Evolutionary conservation across 2,888 invertebrate species (phyloP).

Genomic region (Mongoloraphidia duomilia): DNA sequence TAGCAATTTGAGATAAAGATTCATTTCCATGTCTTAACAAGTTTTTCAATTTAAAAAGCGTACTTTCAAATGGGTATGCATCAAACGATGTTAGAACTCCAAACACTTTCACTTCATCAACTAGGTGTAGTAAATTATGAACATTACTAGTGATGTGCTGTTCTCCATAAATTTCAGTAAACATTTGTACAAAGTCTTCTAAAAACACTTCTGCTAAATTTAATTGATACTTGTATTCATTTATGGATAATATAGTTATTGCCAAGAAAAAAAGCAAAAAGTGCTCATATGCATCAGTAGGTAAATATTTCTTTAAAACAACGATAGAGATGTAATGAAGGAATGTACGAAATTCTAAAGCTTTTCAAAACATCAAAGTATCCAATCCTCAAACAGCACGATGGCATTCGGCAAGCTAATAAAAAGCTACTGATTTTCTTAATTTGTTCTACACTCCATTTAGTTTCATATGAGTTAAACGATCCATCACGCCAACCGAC

Average conservation of each 20-base stretch:
- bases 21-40: conserved; percentile 12
- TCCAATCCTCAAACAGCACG: too few species aligned
- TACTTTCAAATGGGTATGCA: conserved; percentile 24
- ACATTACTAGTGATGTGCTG: conserved; percentile 23
- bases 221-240: conserved; percentile 8
- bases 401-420: too few species aligned
- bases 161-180: conserved; percentile 20
- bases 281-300: conserved; percentile 10
- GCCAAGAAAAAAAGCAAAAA: conserved; percentile 11
- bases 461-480: too few species aligned
- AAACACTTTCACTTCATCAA: conserved; percentile 20
- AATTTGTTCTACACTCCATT: too few species aligned
- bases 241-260: conserved; percentile 10
- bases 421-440: too few species aligned
- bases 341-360: too few species aligned
- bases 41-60: conserved; percentile 17
- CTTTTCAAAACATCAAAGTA: too few species aligned
- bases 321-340: conserved; percentile 8
- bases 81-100: conserved; percentile 21
- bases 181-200: conserved; percentile 13
- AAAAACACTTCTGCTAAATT: conserved; percentile 13
- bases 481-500: too few species aligned
- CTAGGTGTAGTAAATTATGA: conserved; percentile 23
- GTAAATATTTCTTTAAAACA: conserved; percentile 5
- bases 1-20: conserved; percentile 15